Evolutionary conservation across 2,888 invertebrate species (phyloP).

Genomic region (Mycogona germanica): DNA sequence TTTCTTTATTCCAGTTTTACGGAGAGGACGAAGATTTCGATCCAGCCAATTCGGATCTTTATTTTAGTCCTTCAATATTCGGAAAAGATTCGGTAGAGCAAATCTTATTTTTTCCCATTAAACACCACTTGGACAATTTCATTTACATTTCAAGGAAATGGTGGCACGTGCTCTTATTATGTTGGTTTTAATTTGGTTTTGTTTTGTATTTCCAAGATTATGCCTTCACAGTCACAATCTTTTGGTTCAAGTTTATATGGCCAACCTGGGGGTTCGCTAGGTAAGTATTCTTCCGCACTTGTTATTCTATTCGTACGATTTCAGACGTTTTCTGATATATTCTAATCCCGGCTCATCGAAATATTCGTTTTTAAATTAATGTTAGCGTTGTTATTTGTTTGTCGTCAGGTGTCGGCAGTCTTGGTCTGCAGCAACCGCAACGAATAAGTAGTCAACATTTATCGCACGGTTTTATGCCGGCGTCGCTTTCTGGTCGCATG

Average conservation of each 20-base stretch:
- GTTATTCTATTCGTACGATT: not conserved
- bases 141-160: not conserved
- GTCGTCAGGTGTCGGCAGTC: conserved; percentile 66
- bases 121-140: too few species aligned
- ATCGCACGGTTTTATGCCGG: conserved; percentile 49
- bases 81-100: conserved; percentile 3
- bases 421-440: conserved; percentile 81
- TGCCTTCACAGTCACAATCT: not conserved
- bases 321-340: not conserved
- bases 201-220: conserved; percentile 1
- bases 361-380: not conserved
- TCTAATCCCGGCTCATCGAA: not conserved
- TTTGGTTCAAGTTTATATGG: conserved; percentile 11
- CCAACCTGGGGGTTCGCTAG: conserved; percentile 7
- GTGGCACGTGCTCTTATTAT: not conserved
- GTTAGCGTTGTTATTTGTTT: not conserved
- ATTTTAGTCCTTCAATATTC: conserved; percentile 15
- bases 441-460: conserved; percentile 57
- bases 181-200: not conserved
- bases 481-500: conserved; percentile 60
- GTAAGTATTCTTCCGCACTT: not conserved
- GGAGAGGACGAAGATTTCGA: conserved; percentile 20
- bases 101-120: not conserved
- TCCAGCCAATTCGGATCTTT: conserved; percentile 13
- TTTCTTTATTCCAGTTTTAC: conserved; percentile 15